These are phyloP conservation scores for Batillaria attramentaria DNA, from an alignment of 1,140 invertebrate species.

Conservation along the genomic window DNA sequence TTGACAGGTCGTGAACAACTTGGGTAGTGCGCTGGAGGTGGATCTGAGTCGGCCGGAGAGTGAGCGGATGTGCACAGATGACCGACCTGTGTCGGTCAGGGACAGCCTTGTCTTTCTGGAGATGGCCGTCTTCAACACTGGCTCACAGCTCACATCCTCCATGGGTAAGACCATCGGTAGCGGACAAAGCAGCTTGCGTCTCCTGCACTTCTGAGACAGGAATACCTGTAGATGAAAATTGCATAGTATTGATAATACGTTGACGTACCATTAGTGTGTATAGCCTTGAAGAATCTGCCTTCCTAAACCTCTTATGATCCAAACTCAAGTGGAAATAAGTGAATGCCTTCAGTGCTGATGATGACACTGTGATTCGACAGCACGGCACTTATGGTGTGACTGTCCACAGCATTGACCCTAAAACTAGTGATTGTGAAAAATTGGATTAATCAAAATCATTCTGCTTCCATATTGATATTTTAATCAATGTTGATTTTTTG, in stretches of 20 bases:
- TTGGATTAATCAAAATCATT: no score
- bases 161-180: not conserved
- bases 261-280: not conserved
- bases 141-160: not conserved
- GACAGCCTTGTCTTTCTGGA: constrained; percentile 66
- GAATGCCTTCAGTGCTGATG: no score
- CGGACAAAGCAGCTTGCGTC: not conserved
- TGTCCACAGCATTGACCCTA: no score
- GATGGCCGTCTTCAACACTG: constrained; percentile 48
- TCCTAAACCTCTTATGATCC: no score
- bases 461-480: not conserved
- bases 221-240: not conserved
- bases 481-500: not conserved
- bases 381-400: no score
- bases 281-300: no score
- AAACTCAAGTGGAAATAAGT: no score
- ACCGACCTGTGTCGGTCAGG: constrained; percentile 69
- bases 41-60: constrained; percentile 61
- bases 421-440: no score
- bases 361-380: no score
- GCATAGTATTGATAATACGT: not conserved
- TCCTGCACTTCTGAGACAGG: not conserved
- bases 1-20: constrained; percentile 48
- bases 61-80: constrained; percentile 48
- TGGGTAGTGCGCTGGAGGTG: constrained; percentile 56